Evolutionary conservation across 1,140 invertebrate species (phyloP).

Genomic region (Triops cancriformis): DNA sequence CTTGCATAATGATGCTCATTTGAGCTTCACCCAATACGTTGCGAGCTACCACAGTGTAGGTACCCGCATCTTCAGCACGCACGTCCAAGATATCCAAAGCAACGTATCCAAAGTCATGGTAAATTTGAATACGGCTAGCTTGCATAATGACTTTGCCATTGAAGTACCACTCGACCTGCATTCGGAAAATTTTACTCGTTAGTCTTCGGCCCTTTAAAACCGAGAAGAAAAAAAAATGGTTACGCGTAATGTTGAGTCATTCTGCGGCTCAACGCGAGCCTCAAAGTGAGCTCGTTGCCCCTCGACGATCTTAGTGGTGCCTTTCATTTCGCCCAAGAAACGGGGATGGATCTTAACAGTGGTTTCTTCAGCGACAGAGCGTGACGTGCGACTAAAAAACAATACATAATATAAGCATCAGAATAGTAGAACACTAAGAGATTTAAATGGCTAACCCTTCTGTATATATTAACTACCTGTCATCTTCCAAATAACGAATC

Average conservation of each 20-base stretch:
- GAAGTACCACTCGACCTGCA: slow-evolving; percentile 77
- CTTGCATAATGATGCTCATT: slow-evolving; percentile 66
- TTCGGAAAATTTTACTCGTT: slow-evolving; percentile 17
- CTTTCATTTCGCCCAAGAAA: slow-evolving; percentile 77
- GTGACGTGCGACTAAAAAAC: slow-evolving; percentile 37
- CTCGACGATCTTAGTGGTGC: slow-evolving; percentile 88
- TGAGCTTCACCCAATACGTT: slow-evolving; percentile 78
- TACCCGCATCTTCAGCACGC: slow-evolving; percentile 70
- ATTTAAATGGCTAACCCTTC: not conserved
- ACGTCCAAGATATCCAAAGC: slow-evolving; percentile 86
- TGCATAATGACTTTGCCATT: slow-evolving; percentile 74
- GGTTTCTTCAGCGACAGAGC: slow-evolving; percentile 57
- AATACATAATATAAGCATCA: slow-evolving; percentile 32
- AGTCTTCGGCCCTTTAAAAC: not conserved
- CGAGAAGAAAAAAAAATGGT: not conserved
- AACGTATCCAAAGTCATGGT: slow-evolving; percentile 92
- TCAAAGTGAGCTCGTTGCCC: slow-evolving; percentile 94
- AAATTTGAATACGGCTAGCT: slow-evolving; percentile 79
- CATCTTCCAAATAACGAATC: slow-evolving; percentile 80
- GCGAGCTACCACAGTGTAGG: slow-evolving; percentile 79
- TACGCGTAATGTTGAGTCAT: slow-evolving; percentile 69
- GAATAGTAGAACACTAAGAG: not conserved
- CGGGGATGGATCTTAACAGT: slow-evolving; percentile 65
- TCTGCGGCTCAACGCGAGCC: slow-evolving; percentile 84
- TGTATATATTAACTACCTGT: slow-evolving; percentile 25